Percentiles rank a stretch among this genome's conserved stretches.
These are phyloP conservation scores for Parotia lawesii DNA, from an alignment of 2,113 vertebrate genomes.

Conservation along the genomic window DNA sequence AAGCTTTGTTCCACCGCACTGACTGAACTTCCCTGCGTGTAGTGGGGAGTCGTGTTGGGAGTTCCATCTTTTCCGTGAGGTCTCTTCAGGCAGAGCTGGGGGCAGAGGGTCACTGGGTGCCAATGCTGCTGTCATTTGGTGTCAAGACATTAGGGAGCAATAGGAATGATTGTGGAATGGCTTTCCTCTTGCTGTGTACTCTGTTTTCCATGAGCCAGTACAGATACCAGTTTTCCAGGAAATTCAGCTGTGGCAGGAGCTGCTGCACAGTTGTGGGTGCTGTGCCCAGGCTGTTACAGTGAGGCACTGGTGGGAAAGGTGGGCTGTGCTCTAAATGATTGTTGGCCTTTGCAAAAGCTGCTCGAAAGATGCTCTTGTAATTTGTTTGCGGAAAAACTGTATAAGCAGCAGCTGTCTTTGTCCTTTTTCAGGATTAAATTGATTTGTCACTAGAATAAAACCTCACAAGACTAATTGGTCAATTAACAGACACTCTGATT, in stretches of 20 bases:
- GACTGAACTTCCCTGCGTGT: background rate
- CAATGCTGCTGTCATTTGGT: background rate
- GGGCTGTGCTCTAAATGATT: background rate
- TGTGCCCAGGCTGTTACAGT: background rate
- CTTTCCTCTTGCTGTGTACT: background rate
- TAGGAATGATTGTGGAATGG: background rate
- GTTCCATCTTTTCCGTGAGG: accelerated
- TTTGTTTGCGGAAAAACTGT: background rate
- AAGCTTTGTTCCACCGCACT: background rate
- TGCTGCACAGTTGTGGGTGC: background rate
- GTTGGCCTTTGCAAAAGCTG: background rate
- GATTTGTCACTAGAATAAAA: background rate
- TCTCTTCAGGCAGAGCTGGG: background rate
- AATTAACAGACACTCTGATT: background rate
- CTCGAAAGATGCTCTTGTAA: background rate
- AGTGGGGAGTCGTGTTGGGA: background rate
- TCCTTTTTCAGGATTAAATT: background rate
- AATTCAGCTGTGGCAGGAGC: background rate
- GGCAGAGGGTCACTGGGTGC: background rate
- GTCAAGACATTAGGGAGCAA: background rate
- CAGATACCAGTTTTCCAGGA: background rate
- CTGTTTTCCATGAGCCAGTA: background rate
- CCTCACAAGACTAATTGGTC: background rate
- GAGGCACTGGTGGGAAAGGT: background rate
- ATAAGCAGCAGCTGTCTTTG: background rate